These are phyloP conservation scores for Centropus unirufus DNA, from an alignment of 2,113 vertebrate genomes.

Conservation along the genomic window DNA sequence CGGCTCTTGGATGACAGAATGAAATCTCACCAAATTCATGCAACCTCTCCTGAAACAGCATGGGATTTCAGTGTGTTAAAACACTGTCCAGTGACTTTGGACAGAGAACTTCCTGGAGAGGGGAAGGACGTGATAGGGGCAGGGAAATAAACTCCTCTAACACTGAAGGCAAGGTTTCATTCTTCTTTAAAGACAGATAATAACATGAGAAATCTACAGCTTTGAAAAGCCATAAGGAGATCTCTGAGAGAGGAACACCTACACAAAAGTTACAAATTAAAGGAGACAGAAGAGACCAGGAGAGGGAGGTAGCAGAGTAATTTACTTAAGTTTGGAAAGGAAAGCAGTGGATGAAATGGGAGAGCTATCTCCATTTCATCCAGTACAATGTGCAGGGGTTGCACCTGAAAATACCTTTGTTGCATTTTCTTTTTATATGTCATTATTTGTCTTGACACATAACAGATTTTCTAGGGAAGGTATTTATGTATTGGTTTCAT, in stretches of 20 bases:
- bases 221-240: background rate
- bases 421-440: background rate
- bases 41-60: background rate
- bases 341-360: background rate
- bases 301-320: background rate
- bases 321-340: background rate
- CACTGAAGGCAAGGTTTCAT: background rate
- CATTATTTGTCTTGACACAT: background rate
- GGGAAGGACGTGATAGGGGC: background rate
- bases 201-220: background rate
- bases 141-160: background rate
- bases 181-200: background rate
- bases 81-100: background rate
- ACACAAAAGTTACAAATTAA: background rate
- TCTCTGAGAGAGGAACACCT: background rate
- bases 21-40: background rate
- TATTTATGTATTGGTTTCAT: background rate
- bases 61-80: background rate
- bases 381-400: background rate
- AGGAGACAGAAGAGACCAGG: background rate
- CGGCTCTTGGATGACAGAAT: background rate
- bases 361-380: background rate
- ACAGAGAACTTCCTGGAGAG: background rate
- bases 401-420: conserved; percentile 14
- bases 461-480: background rate